Conservation (phyloP, 1,140 invertebrate genomes). For the Octopus bimaculoides region DNA sequence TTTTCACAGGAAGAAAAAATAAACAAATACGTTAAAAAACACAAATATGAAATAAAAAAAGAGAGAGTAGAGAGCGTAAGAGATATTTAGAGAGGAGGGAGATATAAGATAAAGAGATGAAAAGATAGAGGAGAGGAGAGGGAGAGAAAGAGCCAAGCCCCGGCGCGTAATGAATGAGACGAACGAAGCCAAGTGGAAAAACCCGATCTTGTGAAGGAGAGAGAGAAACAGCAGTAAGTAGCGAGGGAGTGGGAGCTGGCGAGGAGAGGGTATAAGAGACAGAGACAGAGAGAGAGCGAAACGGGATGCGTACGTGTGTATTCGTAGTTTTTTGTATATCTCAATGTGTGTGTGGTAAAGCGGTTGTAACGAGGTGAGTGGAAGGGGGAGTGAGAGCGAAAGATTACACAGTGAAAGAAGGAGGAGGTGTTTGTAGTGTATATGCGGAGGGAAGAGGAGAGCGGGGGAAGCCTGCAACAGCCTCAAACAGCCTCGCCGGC, state of each 20-base stretch:
- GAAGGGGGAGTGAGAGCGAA: background rate
- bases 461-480: too few relatives aligned
- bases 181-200: conserved; percentile 8
- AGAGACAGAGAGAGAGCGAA: background rate
- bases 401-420: background rate
- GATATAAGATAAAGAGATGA: background rate
- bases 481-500: too few relatives aligned
- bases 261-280: background rate
- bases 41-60: too few relatives aligned
- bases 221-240: background rate
- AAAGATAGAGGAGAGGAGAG: background rate
- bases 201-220: background rate
- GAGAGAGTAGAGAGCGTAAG: background rate
- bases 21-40: too few relatives aligned
- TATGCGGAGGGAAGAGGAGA: background rate
- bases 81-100: background rate
- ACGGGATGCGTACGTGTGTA: background rate
- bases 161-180: background rate
- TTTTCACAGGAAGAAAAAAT: too few relatives aligned
- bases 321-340: background rate
- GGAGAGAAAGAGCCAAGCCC: background rate
- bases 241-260: background rate
- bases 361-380: background rate
- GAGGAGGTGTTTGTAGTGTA: background rate
- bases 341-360: background rate